Base-by-base conservation (phyloP, 2,888 invertebrate genomes). In the Dyspetes luteomarginatus region DNA sequence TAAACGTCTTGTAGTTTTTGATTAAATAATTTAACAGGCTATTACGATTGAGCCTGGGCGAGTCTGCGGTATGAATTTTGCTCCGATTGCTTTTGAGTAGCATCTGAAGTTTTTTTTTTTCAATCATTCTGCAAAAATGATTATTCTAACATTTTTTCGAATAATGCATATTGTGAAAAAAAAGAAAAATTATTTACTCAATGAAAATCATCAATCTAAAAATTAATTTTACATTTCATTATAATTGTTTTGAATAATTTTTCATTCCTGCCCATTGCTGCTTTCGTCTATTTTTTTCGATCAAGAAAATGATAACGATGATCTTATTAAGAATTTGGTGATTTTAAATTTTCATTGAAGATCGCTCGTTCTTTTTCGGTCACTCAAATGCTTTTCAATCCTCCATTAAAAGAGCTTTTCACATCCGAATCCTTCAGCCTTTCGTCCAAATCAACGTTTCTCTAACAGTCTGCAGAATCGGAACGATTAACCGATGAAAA, bases 401-500 rank as follows among this genome's bases (percentile, higher is more conserved):
- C 41, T 48, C 43, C 56, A 43, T 19, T 15, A 41, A 5, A 17
- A 17, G 56, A 74, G 28, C 9, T 30, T 36, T 2, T 22, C 22
- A 48, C 30, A 24, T 68, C 22, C 28, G 60, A 52, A 50, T 62
- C 45, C 58, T 58, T 58, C 22, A 22, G 36, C 28, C 17, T 48
- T 41, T 22, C 19, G 58, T 43, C 24, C 43, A 30, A 71, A 65
- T 75, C 69, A 58, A 24, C 22, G 22, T 65, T 15, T 12, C 15
- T 41, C 28, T 52, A 17, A 58, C 28, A 60, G 48, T 69, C 50
- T 56, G 56, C 24, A 55, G 43, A 65, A 75, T 65, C 12, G n/a
- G 75, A 43, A 71, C 75, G 50, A 71, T 79, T 69, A 71, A 71
- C 75, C 52, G 71, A 55, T 65, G 62, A 71, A 69, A 79, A 56